Evolutionary conservation across 2,888 invertebrate genomes (phyloP), one percentile per base, ranked within the genome.

Genomic region (Tetanocera ferruginea): DNA sequence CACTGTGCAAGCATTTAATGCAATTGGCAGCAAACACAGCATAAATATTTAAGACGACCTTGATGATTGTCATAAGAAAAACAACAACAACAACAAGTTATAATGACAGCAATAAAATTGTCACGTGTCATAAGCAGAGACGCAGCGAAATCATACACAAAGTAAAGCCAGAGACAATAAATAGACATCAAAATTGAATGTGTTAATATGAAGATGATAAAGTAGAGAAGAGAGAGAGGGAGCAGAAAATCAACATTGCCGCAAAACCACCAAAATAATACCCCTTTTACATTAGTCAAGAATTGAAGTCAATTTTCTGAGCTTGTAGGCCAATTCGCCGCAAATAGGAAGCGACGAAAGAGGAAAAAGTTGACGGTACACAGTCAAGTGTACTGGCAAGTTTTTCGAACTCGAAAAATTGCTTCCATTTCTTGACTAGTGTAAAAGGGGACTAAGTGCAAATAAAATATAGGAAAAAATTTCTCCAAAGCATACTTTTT

Each of bases 51-150:
- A n/a, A 14, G 8, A 17, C 64, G 64, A 64, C 64, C 64, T 64
- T 64, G 17, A 64, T 31, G 31, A 28, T 14, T 64, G 64, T n/a
- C 28, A 5, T n/a, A 9, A 55, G 19, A 19, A 19, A 5, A 55
- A 55, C 1, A 52, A 52, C 17, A 52, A 23, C 19, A n/a, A 55
- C 19, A 55, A 55, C n/a, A 64, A 64, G 5, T 6, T 31, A 25
- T 28, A 17, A 34, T 62, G 62, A 23, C 62, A 28, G 28, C 17
- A 31, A 57, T 55, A 37, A 72, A 57, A 72, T 34, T 57, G 43
- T 43, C 49, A 72, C 37, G 51, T 51, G 51, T 49, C 34, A 60
- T 49, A 69, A 70, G 5, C 14, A 70, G 43, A 49, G 14, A 67
- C 37, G 70, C 25, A 34, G 31, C 25, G 34, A 64, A 64, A 23